Evolutionary conservation across 2,888 invertebrate species (phyloP).

Genomic region (Eucriotettix oculatus): DNA sequence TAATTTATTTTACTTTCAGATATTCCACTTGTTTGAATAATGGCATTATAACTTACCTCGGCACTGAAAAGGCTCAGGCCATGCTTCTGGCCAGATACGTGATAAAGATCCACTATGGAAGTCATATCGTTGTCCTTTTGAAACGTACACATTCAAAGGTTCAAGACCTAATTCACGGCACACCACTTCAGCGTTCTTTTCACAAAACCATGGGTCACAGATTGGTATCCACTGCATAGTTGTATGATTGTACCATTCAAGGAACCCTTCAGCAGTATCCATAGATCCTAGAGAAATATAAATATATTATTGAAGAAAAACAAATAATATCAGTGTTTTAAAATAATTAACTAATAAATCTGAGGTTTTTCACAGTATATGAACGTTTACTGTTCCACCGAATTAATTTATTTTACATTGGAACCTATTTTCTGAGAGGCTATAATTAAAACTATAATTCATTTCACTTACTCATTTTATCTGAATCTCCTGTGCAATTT

Average conservation of each 20-base stretch:
- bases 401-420: no score
- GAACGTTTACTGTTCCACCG: no score
- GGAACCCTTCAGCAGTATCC: conserved; percentile 54
- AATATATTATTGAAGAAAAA: no score
- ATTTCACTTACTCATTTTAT: no score
- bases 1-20: not conserved
- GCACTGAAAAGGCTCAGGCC: conserved; percentile 80
- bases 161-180: conserved; percentile 86
- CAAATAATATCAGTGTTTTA: no score
- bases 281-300: no score
- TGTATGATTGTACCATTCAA: conserved; percentile 89
- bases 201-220: conserved; percentile 89
- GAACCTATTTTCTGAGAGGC: no score
- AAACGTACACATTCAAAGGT: conserved; percentile 74
- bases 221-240: conserved; percentile 93
- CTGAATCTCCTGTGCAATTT: no score
- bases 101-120: conserved; percentile 77
- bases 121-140: conserved; percentile 70
- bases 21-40: not conserved
- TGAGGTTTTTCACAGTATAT: no score
- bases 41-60: conserved; percentile 19
- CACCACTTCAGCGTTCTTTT: conserved; percentile 91
- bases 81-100: conserved; percentile 70
- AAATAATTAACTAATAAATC: no score
- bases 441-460: no score